phyloP scores from a whole-genome alignment of 2,888 invertebrate species.

The Chymomyza procnemis region DNA sequence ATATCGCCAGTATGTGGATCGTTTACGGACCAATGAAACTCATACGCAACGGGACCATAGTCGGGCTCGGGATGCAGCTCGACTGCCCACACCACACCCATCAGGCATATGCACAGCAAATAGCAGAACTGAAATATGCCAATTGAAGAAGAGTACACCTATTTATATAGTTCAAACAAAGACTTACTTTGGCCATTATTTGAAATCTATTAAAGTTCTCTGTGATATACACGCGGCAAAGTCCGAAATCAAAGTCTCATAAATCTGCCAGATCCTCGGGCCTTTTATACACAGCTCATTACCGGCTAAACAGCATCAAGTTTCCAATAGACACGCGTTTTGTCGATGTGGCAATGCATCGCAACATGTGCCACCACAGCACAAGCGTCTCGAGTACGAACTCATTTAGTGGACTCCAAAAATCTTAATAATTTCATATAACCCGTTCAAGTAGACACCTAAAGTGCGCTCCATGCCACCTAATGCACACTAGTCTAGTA shows the following conservation, averaged over 20 bases:
- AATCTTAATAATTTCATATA: conserved; percentile 50
- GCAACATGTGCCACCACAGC: conserved; percentile 16
- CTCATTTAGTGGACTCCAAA: conserved; percentile 53
- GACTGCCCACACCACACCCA: conserved; percentile 52
- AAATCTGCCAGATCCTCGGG: conserved; percentile 56
- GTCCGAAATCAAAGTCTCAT: conserved; percentile 55
- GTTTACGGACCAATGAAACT: conserved; percentile 79
- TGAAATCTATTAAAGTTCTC: conserved; percentile 1
- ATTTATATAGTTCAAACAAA: not conserved
- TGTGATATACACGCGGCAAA: conserved; percentile 54
- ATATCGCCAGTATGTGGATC: conserved; percentile 80
- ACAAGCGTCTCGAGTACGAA: conserved; percentile 35
- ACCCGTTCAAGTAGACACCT: conserved; percentile 12
- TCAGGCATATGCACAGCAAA: conserved; percentile 48
- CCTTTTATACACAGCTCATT: conserved; percentile 51
- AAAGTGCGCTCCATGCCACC: not conserved
- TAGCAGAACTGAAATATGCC: conserved; percentile 40
- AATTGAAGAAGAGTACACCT: conserved; percentile 17
- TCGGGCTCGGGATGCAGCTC: conserved; percentile 63
- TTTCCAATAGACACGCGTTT: not conserved
- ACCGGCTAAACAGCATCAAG: conserved; percentile 9
- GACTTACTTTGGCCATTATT: conserved; percentile 57
- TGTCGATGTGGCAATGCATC: conserved; percentile 29
- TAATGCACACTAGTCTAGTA: not conserved
- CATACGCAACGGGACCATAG: conserved; percentile 79